A percentile compares a stretch with the other conserved stretches of the same genome.
These are phyloP conservation scores for Melipona beecheii DNA, from an alignment of 2,888 invertebrate genomes.

Conservation along the genomic window DNA sequence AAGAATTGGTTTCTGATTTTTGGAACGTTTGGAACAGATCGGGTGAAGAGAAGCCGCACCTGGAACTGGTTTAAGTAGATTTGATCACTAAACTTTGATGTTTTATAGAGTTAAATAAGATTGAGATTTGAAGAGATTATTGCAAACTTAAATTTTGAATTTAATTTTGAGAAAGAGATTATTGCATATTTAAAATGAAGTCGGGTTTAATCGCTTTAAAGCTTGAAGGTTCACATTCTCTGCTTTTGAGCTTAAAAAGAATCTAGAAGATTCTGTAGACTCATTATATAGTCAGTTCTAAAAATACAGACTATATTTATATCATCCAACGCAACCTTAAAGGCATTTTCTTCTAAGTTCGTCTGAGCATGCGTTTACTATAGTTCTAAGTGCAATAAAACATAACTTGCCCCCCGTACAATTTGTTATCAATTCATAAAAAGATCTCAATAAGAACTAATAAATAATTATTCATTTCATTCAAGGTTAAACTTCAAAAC, in stretches of 20 bases:
- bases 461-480: background rate
- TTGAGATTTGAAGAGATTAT: background rate
- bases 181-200: too few species aligned
- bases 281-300: background rate
- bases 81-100: background rate
- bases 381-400: background rate
- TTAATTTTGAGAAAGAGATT: too few species aligned
- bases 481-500: background rate
- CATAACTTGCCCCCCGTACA: background rate
- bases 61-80: background rate
- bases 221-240: background rate
- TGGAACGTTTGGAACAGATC: background rate
- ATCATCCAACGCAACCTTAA: background rate
- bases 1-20: background rate
- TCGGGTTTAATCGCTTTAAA: too few species aligned
- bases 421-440: background rate
- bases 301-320: background rate
- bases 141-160: too few species aligned
- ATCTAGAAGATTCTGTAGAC: too few species aligned
- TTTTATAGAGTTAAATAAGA: background rate
- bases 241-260: background rate
- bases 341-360: background rate
- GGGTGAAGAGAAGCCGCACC: background rate
- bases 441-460: background rate
- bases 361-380: too few species aligned